Conservation (phyloP, 2,797 vertebrate genomes). For the Fistularia commersonii region DNA sequence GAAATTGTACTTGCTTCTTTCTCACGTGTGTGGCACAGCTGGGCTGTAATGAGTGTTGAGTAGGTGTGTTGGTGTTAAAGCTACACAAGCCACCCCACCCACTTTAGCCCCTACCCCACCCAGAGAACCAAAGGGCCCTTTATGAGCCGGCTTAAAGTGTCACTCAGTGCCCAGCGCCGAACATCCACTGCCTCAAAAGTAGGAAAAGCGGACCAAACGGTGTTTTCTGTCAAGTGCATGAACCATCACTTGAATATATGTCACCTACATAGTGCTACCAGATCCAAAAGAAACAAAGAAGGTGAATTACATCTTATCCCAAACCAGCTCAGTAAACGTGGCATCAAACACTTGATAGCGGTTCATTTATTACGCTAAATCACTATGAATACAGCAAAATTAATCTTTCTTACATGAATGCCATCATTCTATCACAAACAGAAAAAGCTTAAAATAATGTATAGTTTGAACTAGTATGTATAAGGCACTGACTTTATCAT, state of each 20-base stretch:
- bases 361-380: too few species aligned
- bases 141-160: conserved; percentile 43
- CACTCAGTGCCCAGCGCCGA: conserved; percentile 30
- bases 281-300: conserved; percentile 34
- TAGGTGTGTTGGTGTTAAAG: conserved; percentile 45
- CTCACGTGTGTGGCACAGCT: conserved; percentile 40
- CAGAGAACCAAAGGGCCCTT: conserved; percentile 59
- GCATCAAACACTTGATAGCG: too few species aligned
- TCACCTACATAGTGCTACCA: conserved; percentile 20
- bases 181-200: conserved; percentile 25
- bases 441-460: too few species aligned
- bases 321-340: too few species aligned
- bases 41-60: conserved; percentile 38
- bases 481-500: too few species aligned
- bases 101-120: conserved; percentile 15
- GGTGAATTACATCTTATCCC: too few species aligned
- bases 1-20: conserved; percentile 12
- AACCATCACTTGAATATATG: conserved; percentile 3
- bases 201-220: conserved; percentile 8
- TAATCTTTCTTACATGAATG: too few species aligned
- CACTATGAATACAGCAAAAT: too few species aligned
- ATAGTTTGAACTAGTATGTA: too few species aligned
- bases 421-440: too few species aligned
- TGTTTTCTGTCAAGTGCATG: not conserved
- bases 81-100: conserved; percentile 29